Base-by-base conservation (phyloP, 2,113 vertebrate species). In the Neofelis nebulosa region DNA sequence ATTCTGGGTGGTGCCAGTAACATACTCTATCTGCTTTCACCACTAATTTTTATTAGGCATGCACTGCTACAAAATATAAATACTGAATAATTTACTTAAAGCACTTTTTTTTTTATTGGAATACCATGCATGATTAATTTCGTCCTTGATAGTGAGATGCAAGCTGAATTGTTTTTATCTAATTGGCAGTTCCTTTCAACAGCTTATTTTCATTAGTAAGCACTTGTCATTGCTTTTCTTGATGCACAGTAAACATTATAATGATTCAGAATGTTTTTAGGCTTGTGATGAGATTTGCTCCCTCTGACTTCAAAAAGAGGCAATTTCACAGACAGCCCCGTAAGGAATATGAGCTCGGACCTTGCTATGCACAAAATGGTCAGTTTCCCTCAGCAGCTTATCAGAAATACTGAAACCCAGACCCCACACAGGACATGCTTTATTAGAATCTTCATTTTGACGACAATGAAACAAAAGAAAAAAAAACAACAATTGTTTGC, bases 71-170 rank as follows among this genome's bases (percentile, higher is more conserved):
- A 94, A 97, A 95, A 97, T 86, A 92, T 85, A 97, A 98, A 95
- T 94, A 93, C 95, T 97, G 88, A 98, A 97, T 97, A 97, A 97
- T 97, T 97, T 82, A 96, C 88, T 84, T 80, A 65, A 89, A 84
- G 55, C 61, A 79, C 23, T 87, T 96, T 96, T 45, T 45, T 38
- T 89, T 97, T 94, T 88, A 89, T 94, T 97, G 89, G 84, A 96
- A 94, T 86, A 85, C 14, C 66, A 95, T 91, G 76, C 95, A 95
- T 89, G 92, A 92, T 96, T 98, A 96, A 98, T 96, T 95, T 85
- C 61, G 87, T 91, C 92, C 95, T 74, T 88, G 76, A 93, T 85
- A 74, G 89, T 73, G 87, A 97, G 81, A 91, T 86, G 29, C 68
- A 96, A 79, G 61, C 50, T 92, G 96, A 97, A 96, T 96, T 97